These are phyloP conservation scores for Molossus alvarezi DNA, from an alignment of 2,797 vertebrate genomes.

Conservation along the genomic window DNA sequence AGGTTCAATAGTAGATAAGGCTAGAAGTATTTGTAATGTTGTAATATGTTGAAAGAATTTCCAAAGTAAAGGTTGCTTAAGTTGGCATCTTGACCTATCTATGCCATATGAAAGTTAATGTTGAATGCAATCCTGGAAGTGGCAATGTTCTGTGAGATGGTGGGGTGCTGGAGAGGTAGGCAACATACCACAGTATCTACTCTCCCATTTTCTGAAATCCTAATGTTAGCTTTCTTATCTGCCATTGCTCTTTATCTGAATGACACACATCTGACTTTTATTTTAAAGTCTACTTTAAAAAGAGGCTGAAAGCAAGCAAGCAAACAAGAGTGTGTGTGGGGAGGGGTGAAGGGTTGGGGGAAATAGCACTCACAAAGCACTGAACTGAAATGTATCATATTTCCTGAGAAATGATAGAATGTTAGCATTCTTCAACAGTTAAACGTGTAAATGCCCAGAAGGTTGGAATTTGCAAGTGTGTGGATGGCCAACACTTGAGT, in stretches of 20 bases:
- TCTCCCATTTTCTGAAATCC: background rate
- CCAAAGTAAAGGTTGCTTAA: background rate
- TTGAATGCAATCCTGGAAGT: background rate
- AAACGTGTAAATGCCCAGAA: background rate
- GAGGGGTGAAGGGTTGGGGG: background rate
- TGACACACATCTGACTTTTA: background rate
- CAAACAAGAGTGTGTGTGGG: background rate
- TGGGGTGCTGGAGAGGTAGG: background rate
- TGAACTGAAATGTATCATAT: background rate
- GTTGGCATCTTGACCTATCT: background rate
- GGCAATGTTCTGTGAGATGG: background rate
- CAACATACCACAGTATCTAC: background rate
- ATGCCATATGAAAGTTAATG: background rate
- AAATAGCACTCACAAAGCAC: accelerated
- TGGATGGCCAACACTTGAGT: background rate
- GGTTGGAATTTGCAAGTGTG: background rate
- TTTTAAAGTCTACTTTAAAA: slow-evolving; percentile 18
- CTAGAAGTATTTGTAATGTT: background rate
- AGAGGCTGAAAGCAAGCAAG: slow-evolving; percentile 29
- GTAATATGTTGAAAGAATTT: background rate
- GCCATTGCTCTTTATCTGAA: background rate
- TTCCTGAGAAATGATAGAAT: background rate
- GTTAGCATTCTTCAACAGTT: background rate
- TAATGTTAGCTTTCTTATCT: background rate
- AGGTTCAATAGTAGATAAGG: background rate